Evolutionary conservation across 1,140 invertebrate genomes (phyloP), one percentile per base, ranked within the genome.

Genomic region (Glomeris maerens): DNA sequence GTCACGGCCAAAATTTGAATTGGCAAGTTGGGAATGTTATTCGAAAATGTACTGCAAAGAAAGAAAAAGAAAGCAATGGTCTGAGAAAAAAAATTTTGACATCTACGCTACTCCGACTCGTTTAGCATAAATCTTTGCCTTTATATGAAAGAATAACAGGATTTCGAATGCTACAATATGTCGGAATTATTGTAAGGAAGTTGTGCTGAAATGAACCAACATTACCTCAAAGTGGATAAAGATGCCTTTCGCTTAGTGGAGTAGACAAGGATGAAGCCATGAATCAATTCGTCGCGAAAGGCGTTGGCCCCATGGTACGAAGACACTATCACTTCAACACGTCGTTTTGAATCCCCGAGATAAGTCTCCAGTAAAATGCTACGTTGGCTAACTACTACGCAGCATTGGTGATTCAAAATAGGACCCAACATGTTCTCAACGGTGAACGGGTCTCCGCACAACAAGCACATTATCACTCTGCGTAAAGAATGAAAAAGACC

Each of bases 191-290:
- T 21, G 23, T 29, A 36, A 28, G 7, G 13, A 21, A 53, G 3
- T 2, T 44, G 14, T 47, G 20, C n/a, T n/a, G 17, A 13, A 53
- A 53, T 23, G 7, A 14, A 26, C 13, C 14, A 13, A 40, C 48
- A 75, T 72, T 71, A 91, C 87, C 86, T 92, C 22, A 96, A 72
- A 36, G 89, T 93, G 5, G 87, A 81, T 51, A 95, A 74, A 20
- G 91, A 96, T 5, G 92, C 91, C 77, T 89, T 90, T 62, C 92
- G 76, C 68, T 94, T 91, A 3, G 89, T 84, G 1, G 90, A 95
- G 67, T 94, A 98, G 45, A 95, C 87, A 47, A 95, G 74, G 61
- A 98, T 90, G 64, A 94, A 93, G 25, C 93, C 93, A 69, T 98
- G 92, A 50, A 93, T 86, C 27, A 93, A 69, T 64, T 92, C 88